Evolutionary conservation across 2,113 vertebrate species (phyloP).

Genomic region (Gallinago jamesoni): DNA sequence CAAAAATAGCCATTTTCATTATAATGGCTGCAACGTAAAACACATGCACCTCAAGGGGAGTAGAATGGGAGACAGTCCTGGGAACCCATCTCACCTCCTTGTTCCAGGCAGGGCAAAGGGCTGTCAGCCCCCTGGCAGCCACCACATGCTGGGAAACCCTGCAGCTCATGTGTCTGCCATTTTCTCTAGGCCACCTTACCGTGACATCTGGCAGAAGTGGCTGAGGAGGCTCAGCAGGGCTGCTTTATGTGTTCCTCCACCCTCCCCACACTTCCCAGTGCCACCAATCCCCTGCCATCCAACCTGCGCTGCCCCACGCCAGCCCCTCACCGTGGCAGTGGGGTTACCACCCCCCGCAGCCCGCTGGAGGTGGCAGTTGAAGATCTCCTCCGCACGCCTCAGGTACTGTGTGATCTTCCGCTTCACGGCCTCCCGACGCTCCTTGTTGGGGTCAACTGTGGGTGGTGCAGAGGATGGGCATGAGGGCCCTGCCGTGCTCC

Average conservation of each 20-base stretch:
- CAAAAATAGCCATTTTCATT: neutral
- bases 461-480: rapidly evolving
- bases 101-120: neutral
- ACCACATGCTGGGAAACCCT: neutral
- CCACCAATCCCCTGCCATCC: neutral
- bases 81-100: neutral
- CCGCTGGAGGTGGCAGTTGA: slow-evolving; percentile 92
- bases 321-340: slow-evolving; percentile 76
- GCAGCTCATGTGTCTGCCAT: neutral
- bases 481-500: neutral
- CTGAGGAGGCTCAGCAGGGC: neutral
- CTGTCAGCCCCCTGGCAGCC: neutral
- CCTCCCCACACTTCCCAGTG: neutral
- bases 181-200: neutral
- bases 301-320: rapidly evolving
- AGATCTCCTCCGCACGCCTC: slow-evolving; percentile 95
- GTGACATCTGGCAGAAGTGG: neutral
- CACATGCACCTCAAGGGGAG: too few relatives aligned
- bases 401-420: slow-evolving; percentile 95
- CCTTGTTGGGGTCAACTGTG: slow-evolving; percentile 94
- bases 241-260: rapidly evolving
- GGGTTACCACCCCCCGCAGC: slow-evolving; percentile 74
- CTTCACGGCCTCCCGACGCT: slow-evolving; percentile 92
- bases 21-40: neutral
- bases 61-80: neutral